Evolutionary conservation across 1,140 invertebrate species (phyloP), one percentile per base, ranked within the genome.

Genomic region (Achatina immaculata): DNA sequence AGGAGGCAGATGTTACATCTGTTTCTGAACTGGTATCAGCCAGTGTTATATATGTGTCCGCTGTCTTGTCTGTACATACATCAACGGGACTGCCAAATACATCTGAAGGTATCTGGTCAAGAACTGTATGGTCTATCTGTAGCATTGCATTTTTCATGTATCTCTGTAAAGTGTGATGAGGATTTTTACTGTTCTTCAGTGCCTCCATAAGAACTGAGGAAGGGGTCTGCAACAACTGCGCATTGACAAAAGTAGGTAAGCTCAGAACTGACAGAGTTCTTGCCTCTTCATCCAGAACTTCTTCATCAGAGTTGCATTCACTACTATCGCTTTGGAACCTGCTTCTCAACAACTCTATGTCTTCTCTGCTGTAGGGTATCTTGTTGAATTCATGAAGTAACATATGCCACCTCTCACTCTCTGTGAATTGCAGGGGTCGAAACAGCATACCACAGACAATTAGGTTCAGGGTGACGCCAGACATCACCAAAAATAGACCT

Each of bases 401-500:
- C 66, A 83, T 83, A 40, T 81, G 69, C 66, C 82, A 85, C 75
- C 86, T 85, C 83, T 90, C 77, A 58, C 83, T 78, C 9, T 82
- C 73, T 24, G 86, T 86, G 74, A 87, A 88, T 80, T 87, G 93
- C 19, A 97, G 92, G 0, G 96, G 96, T 74, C 95, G 93, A 88
- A 96, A 97, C 84, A 96, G 91, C 0, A 94, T 90, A 14, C 96
- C 96, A 87, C 95, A 96, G 24, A 96, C 85, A 0, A 94, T 92
- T 87, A 96, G 96, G 68, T 94, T 92, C 0, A 98, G 91, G 43
- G 96, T 94, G 0, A 97, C 92, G 14, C 93, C 96, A 36, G 95
- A 94, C 40, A 96, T 94, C 51, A 98, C 94, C 0, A 97, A 90
- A 92, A 99, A 94, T 0, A 96, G 90, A 65, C 90, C 90, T 80